Percentiles rank a stretch among this genome's conserved stretches.
phyloP scores from a whole-genome alignment of 2,888 invertebrate species.

The Chrysomela aeneicollis region DNA sequence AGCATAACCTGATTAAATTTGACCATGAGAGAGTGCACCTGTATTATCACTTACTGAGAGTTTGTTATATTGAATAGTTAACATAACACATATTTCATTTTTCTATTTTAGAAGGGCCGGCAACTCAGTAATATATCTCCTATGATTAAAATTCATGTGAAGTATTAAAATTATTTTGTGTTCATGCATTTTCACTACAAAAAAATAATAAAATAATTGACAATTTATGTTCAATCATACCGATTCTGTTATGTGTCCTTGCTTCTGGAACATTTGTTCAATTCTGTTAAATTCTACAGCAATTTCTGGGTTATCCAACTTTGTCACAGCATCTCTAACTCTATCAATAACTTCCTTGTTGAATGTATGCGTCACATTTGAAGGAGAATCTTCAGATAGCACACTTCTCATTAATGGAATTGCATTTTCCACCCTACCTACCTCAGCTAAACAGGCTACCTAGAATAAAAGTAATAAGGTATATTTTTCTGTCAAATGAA shows the following conservation, averaged over 20 bases:
- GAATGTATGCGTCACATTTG: constrained; percentile 65
- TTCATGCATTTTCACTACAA: too few relatives aligned
- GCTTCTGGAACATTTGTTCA: constrained; percentile 65
- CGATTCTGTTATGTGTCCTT: constrained; percentile 61
- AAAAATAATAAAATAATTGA: too few relatives aligned
- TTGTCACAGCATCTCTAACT: constrained; percentile 63
- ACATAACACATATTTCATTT: too few relatives aligned
- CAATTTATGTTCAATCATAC: constrained; percentile 42
- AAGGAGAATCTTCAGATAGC: constrained; percentile 66
- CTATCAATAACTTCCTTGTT: constrained; percentile 69
- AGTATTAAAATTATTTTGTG: too few relatives aligned
- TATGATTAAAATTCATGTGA: too few relatives aligned
- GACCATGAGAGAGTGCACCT: too few relatives aligned
- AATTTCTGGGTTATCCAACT: constrained; percentile 64
- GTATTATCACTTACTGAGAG: too few relatives aligned
- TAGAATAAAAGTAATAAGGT: constrained; percentile 44
- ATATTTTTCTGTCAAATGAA: too few relatives aligned
- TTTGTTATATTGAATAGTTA: too few relatives aligned
- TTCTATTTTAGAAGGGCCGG: too few relatives aligned
- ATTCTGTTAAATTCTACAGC: constrained; percentile 66
- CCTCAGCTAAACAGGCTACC: constrained; percentile 67
- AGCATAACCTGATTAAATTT: too few relatives aligned
- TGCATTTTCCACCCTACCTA: constrained; percentile 72
- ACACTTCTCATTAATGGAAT: constrained; percentile 67
- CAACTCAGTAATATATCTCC: too few relatives aligned